phyloP scores from a whole-genome alignment of 2,113 vertebrate species.

The Chloroceryle aenea region DNA sequence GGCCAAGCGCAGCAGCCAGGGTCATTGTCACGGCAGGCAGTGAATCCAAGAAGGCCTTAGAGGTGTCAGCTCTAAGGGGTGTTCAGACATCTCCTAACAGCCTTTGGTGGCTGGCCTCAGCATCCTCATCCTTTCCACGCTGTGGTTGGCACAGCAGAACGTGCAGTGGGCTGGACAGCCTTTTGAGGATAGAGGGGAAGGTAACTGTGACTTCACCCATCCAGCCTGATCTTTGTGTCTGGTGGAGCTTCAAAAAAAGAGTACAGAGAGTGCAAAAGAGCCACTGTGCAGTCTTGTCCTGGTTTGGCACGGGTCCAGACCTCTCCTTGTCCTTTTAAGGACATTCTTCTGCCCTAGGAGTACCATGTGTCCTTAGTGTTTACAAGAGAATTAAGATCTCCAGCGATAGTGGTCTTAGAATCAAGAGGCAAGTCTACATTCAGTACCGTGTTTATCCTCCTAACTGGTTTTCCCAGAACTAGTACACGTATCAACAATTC shows the following conservation, averaged over 20 bases:
- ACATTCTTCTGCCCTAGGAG: neutral
- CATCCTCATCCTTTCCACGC: neutral
- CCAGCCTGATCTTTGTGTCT: neutral
- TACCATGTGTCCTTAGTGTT: conserved; percentile 23
- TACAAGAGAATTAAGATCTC: conserved; percentile 25
- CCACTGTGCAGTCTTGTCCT: neutral
- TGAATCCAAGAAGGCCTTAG: neutral
- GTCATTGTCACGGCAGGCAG: neutral
- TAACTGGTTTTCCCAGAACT: conserved; percentile 20
- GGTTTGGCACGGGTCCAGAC: neutral
- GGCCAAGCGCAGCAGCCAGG: neutral
- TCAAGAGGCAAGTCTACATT: conserved; percentile 51
- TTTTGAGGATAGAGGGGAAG: neutral
- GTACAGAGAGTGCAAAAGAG: neutral
- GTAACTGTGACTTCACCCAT: neutral
- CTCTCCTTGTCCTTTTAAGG: conserved; percentile 33
- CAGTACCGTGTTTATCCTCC: conserved; percentile 32
- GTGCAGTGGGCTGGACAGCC: neutral
- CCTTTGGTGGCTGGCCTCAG: neutral
- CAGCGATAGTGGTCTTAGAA: neutral
- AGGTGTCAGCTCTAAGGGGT: neutral
- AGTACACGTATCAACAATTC: conserved; percentile 46
- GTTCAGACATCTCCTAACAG: neutral
- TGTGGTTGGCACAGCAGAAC: neutral
- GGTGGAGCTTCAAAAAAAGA: neutral